These are phyloP conservation scores for Leptura quadrifasciata DNA, from an alignment of 2,888 invertebrate genomes.

Conservation along the genomic window DNA sequence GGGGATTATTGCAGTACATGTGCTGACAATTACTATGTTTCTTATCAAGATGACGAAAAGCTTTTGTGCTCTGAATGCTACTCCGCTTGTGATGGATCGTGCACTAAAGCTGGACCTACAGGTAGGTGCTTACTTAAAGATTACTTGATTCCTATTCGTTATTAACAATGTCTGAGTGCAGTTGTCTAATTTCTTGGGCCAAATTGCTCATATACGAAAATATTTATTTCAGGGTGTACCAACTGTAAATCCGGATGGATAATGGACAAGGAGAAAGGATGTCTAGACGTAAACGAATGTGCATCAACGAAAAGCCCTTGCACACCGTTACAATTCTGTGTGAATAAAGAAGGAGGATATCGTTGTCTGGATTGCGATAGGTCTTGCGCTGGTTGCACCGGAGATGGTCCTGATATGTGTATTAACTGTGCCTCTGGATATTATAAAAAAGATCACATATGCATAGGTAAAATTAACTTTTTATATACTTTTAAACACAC, in stretches of 20 bases:
- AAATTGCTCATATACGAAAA: neutral
- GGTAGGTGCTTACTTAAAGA: too few relatives aligned
- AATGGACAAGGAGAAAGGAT: constrained; percentile 84
- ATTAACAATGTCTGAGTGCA: too few relatives aligned
- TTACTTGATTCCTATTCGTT: too few relatives aligned
- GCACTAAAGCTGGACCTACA: constrained; percentile 83
- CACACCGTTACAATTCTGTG: constrained; percentile 86
- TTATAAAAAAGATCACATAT: constrained; percentile 83
- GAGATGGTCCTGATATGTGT: constrained; percentile 95
- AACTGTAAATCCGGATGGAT: constrained; percentile 85
- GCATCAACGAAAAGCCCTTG: constrained; percentile 76
- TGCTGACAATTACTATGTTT: constrained; percentile 81
- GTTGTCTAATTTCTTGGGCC: neutral
- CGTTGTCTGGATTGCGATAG: constrained; percentile 89
- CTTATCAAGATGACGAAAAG: constrained; percentile 85
- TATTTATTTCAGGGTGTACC: constrained; percentile 74
- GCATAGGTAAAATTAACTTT: constrained; percentile 78
- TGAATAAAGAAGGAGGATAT: constrained; percentile 91
- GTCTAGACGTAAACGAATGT: constrained; percentile 92
- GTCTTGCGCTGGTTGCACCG: constrained; percentile 88
- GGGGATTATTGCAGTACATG: constrained; percentile 89
- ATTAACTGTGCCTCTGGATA: constrained; percentile 86
- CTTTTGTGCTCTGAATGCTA: constrained; percentile 88
- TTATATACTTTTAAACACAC: too few relatives aligned
- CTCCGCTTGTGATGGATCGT: constrained; percentile 84